These are phyloP conservation scores for Drosophila nannoptera DNA, from an alignment of 1,140 invertebrate species.

Conservation along the genomic window DNA sequence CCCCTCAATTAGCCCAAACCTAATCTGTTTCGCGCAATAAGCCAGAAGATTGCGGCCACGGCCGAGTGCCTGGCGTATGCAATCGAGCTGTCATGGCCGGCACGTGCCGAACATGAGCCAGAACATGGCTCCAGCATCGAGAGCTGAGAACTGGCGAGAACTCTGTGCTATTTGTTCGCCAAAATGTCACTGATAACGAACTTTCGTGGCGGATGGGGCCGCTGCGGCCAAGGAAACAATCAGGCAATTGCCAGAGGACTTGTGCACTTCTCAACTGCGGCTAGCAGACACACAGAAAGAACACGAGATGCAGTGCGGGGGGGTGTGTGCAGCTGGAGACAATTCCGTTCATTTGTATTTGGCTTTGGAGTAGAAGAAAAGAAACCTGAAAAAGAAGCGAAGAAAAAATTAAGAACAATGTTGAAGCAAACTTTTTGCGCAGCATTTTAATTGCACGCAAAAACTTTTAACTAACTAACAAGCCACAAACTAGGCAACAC, in stretches of 20 bases:
- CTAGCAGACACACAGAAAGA: slow-evolving; percentile 14
- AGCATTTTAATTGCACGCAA: slow-evolving; percentile 77
- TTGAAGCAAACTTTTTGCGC: slow-evolving; percentile 72
- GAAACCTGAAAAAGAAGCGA: slow-evolving; percentile 30
- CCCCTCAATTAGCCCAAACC: too few relatives aligned
- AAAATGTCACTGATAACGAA: slow-evolving; percentile 75
- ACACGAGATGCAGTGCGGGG: slow-evolving; percentile 1
- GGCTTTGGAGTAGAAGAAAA: slow-evolving; percentile 38
- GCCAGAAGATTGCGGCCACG: too few relatives aligned
- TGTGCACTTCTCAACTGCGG: slow-evolving; percentile 58
- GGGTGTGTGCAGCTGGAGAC: slow-evolving; percentile 33
- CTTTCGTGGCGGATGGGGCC: slow-evolving; percentile 58
- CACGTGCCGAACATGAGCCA: slow-evolving; percentile 40
- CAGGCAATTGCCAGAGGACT: slow-evolving; percentile 75
- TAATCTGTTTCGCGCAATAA: not conserved
- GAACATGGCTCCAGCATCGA: not conserved
- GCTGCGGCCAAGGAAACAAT: slow-evolving; percentile 73
- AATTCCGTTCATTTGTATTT: slow-evolving; percentile 74
- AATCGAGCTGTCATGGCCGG: slow-evolving; percentile 54
- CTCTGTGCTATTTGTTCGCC: slow-evolving; percentile 55
- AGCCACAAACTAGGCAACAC: slow-evolving; percentile 74
- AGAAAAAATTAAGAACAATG: slow-evolving; percentile 75
- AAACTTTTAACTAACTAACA: slow-evolving; percentile 77
- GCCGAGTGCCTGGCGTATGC: slow-evolving; percentile 48
- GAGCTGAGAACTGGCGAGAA: slow-evolving; percentile 15